A percentile compares a stretch with the other conserved stretches of the same genome.
phyloP scores from a whole-genome alignment of 1,140 invertebrate species.

The Penaeus vannamei region DNA sequence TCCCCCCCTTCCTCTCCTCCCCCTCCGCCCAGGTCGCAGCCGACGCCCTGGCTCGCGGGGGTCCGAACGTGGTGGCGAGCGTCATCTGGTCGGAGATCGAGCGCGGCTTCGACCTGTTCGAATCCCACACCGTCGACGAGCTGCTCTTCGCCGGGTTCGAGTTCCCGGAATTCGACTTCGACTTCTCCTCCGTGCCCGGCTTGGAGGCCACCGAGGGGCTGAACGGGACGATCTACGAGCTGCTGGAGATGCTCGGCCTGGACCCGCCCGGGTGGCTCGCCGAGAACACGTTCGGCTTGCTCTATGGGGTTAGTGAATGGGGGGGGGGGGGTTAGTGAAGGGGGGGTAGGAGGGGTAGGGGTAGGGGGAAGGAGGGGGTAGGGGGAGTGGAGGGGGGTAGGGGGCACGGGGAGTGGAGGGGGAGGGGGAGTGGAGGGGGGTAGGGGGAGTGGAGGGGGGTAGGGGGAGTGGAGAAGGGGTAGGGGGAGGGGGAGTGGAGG shows the following conservation, averaged over 20 bases:
- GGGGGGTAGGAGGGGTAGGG: not conserved
- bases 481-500: not conserved
- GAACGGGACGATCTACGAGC: slow-evolving; percentile 27
- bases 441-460: not conserved
- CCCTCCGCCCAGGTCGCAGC: not conserved
- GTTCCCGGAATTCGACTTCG: slow-evolving; percentile 51
- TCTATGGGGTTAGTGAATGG: slow-evolving; percentile 34
- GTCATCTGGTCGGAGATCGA: slow-evolving; percentile 43
- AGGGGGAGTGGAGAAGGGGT: too few species aligned
- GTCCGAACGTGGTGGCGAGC: not conserved
- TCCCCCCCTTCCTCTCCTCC: not conserved
- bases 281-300: slow-evolving; percentile 22
- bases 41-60: not conserved
- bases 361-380: not conserved
- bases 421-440: not conserved
- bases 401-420: too few species aligned
- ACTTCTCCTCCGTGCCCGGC: slow-evolving; percentile 10
- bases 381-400: not conserved
- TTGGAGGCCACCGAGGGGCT: slow-evolving; percentile 23
- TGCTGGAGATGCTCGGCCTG: not conserved
- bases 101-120: slow-evolving; percentile 33
- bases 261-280: not conserved
- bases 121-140: slow-evolving; percentile 1
- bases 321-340: not conserved
- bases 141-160: slow-evolving; percentile 45